Base-by-base conservation (phyloP, 1,140 invertebrate genomes). In the Achroia grisella region DNA sequence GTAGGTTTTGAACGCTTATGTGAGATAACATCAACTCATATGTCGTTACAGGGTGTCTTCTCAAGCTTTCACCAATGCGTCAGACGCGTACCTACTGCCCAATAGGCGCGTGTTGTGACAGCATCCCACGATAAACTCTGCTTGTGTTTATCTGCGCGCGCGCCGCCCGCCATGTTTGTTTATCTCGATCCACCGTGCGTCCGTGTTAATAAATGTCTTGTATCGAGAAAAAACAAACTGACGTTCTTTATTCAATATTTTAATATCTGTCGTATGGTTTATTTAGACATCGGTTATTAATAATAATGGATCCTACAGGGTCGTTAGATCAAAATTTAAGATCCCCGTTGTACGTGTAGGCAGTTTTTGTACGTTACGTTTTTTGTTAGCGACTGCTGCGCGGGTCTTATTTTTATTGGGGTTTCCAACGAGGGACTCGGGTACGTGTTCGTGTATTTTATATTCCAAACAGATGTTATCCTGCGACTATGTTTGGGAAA, bases 221-320 rank as follows among this genome's bases (percentile, higher is more conserved):
- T 74, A 80, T 74, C 67, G 59, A 74, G 17, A 71, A 75, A 74
- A 67, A 51, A 62, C 33, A 46, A 59, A 64, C 60, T 70, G 46
- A 61, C 50, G 46, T 67, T 79, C 72, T 76, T 71, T 64, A 57
- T 56, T 61, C 46, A 55, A 63, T 62, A 60, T 66, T 68, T 71
- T 72, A 71, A 68, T 66, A 60, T 54, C 43, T 51, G 51, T 57
- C 67, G 68, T 79, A 72, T 68, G 74, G 78, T 82, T 83, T 82
- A 84, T 81, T 84, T 84, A 73, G 76, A 84, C 73, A 74, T 74
- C 62, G 76, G 75, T 82, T 84, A 84, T 84, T 82, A 82, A 79
- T 80, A 82, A 78, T 81, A 82, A 79, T 80, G 74, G 65, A 74
- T 74, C 65, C 72, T 76, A 66, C 61, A 58, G 65, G 61, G 67